Evolutionary conservation across 2,888 invertebrate genomes (phyloP).

Genomic region (Hypolimnas misippus): DNA sequence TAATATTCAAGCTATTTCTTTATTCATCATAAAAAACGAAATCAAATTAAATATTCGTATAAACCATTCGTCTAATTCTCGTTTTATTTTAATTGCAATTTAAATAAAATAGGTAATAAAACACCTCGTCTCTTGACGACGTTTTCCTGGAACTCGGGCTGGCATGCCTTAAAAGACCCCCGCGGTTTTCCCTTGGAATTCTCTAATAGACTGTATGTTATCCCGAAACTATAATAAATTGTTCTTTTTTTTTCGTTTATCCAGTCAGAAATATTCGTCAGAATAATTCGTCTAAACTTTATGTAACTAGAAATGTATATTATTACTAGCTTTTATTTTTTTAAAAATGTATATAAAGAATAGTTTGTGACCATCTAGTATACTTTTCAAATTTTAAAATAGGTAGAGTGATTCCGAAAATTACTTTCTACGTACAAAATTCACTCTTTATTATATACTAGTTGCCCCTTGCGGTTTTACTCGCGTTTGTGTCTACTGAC

Average conservation of each 20-base stretch:
- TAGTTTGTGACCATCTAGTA: too few species aligned
- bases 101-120: slow-evolving; percentile 31
- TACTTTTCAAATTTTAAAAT: too few species aligned
- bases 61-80: slow-evolving; percentile 2
- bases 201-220: slow-evolving; percentile 37
- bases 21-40: too few species aligned
- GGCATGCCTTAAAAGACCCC: slow-evolving; percentile 33
- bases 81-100: slow-evolving; percentile 13
- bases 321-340: too few species aligned
- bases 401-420: too few species aligned
- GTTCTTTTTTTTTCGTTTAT: slow-evolving; percentile 18
- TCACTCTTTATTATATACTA: too few species aligned
- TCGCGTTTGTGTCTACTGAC: too few species aligned
- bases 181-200: slow-evolving; percentile 39
- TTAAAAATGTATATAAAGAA: too few species aligned
- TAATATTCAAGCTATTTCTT: too few species aligned
- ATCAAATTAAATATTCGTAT: not conserved
- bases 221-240: slow-evolving; percentile 35
- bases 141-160: slow-evolving; percentile 38
- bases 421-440: too few species aligned
- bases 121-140: slow-evolving; percentile 33
- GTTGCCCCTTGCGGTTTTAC: too few species aligned
- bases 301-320: not conserved
- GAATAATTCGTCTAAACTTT: not conserved
- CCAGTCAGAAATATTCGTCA: slow-evolving; percentile 8